These are phyloP conservation scores for Cheiracanthium punctorium DNA, from an alignment of 2,888 invertebrate species.

Conservation along the genomic window DNA sequence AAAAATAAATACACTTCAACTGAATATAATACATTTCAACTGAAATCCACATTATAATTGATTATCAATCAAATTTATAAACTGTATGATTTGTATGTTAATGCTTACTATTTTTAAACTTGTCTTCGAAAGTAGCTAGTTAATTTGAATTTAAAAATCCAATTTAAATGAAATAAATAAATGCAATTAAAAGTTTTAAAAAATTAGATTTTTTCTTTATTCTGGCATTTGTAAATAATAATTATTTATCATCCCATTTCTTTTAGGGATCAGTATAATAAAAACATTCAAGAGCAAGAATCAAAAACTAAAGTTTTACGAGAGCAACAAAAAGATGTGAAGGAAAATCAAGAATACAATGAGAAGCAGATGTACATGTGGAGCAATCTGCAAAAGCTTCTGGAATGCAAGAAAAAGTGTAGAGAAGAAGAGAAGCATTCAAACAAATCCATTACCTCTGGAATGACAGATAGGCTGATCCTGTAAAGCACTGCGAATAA, in stretches of 20 bases:
- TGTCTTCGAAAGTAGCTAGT: neutral
- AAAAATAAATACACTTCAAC: too few relatives aligned
- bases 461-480: slow-evolving; percentile 52
- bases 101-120: too few relatives aligned
- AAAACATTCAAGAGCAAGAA: slow-evolving; percentile 79
- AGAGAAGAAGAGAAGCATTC: slow-evolving; percentile 48
- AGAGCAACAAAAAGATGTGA: slow-evolving; percentile 78
- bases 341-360: slow-evolving; percentile 78
- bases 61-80: too few relatives aligned
- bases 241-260: neutral
- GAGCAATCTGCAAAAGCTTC: slow-evolving; percentile 78
- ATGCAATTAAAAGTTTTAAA: too few relatives aligned
- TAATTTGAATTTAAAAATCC: neutral
- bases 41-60: too few relatives aligned
- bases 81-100: too few relatives aligned
- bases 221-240: neutral
- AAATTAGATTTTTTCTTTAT: too few relatives aligned
- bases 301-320: slow-evolving; percentile 73
- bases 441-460: slow-evolving; percentile 31
- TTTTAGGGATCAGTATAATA: slow-evolving; percentile 81
- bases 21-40: too few relatives aligned
- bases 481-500: too few relatives aligned
- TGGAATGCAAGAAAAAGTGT: slow-evolving; percentile 76
- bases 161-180: neutral
- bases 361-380: slow-evolving; percentile 79